Conservation (phyloP, 2,113 vertebrate species). For the Melospiza georgiana region DNA sequence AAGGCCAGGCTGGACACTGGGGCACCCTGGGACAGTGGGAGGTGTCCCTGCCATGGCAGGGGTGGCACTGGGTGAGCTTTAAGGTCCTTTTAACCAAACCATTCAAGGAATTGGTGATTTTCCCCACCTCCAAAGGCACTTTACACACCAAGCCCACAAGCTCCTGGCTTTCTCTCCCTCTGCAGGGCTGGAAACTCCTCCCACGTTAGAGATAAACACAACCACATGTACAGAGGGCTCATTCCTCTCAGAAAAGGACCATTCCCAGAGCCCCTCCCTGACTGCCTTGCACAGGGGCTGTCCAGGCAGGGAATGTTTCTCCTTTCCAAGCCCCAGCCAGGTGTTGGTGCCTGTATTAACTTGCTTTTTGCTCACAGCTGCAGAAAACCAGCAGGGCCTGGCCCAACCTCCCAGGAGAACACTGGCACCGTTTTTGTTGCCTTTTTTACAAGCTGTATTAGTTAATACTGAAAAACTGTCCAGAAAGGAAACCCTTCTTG, state of each 20-base stretch:
- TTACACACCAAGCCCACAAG: not conserved
- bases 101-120: not conserved
- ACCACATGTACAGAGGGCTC: accelerated
- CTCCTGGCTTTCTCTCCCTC: not conserved
- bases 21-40: not conserved
- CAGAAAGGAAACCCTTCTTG: not conserved
- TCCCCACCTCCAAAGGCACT: not conserved
- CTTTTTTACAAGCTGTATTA: too few relatives aligned
- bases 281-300: not conserved
- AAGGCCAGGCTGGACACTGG: not conserved
- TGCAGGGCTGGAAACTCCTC: not conserved
- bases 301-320: not conserved
- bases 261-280: not conserved
- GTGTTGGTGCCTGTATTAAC: accelerated
- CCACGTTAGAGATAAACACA: not conserved
- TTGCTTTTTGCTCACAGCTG: not conserved
- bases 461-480: not conserved
- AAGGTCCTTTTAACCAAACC: not conserved
- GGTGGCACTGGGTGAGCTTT: accelerated
- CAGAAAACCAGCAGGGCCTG: not conserved
- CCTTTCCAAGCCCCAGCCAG: not conserved
- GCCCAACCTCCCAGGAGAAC: not conserved
- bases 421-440: not conserved
- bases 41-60: not conserved
- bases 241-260: not conserved